These are phyloP conservation scores for Phylloscopus trochiloides DNA, from an alignment of 2,113 vertebrate genomes.

Conservation along the genomic window DNA sequence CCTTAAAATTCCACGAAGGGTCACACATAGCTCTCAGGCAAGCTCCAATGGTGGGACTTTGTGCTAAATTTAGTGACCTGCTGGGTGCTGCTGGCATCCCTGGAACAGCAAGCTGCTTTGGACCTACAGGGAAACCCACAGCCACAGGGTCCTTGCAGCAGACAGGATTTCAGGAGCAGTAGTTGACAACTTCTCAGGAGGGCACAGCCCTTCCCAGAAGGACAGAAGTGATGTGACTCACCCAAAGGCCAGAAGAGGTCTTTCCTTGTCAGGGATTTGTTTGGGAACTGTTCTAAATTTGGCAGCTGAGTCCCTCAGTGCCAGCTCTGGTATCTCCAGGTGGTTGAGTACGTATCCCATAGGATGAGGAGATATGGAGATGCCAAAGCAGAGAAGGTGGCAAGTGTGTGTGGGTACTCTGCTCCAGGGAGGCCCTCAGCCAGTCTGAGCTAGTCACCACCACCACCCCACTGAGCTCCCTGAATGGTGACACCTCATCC, in stretches of 20 bases:
- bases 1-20: not conserved
- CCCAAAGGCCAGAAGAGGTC: not conserved
- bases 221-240: not conserved
- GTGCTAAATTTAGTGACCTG: not conserved
- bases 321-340: not conserved
- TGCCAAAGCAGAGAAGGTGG: not conserved
- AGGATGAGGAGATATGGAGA: not conserved
- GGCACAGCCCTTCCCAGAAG: not conserved
- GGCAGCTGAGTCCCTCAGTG: not conserved
- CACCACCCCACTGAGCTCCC: not conserved
- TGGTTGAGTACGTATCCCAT: rapidly evolving
- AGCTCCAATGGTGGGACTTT: not conserved
- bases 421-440: not conserved
- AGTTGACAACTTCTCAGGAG: not conserved
- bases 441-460: not conserved
- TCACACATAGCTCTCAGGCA: not conserved
- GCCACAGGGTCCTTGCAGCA: not conserved
- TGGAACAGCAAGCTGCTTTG: not conserved
- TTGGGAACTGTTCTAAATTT: not conserved
- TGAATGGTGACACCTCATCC: not conserved
- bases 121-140: not conserved
- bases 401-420: not conserved
- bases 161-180: not conserved
- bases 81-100: not conserved
- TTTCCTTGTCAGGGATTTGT: not conserved